A percentile compares a stretch with the other conserved stretches of the same genome.
Evolutionary conservation across 2,888 invertebrate genomes (phyloP).

Genomic region (Drosophila putrida): DNA sequence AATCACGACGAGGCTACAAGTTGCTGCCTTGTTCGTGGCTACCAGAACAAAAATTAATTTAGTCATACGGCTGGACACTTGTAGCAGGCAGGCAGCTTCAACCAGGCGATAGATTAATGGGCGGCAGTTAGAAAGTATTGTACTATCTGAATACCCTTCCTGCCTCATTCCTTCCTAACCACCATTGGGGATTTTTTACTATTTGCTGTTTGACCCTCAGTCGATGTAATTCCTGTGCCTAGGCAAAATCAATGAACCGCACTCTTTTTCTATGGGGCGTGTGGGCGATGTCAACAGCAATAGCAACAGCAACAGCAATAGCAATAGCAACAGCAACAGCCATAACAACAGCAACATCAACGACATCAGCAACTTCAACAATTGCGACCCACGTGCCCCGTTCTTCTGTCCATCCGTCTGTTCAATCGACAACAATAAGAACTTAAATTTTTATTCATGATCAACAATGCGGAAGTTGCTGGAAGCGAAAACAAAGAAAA

Average conservation of each 20-base stretch:
- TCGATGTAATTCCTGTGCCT: conserved; percentile 11
- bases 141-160: neutral
- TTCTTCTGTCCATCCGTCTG: neutral
- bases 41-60: conserved; percentile 79
- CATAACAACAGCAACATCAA: conserved; percentile 32
- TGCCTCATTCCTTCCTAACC: neutral
- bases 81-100: conserved; percentile 35
- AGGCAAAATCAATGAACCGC: conserved; percentile 70
- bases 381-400: conserved; percentile 69
- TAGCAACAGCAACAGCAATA: conserved; percentile 21
- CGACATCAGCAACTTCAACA: conserved; percentile 22
- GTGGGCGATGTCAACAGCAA: conserved; percentile 56
- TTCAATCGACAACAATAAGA: conserved; percentile 70
- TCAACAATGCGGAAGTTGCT: conserved; percentile 81
- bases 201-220: conserved; percentile 39
- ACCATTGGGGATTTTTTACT: conserved; percentile 32
- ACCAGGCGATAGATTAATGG: conserved; percentile 71
- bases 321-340: conserved; percentile 33
- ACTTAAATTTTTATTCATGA: conserved; percentile 81
- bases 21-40: conserved; percentile 72
- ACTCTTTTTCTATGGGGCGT: conserved; percentile 43
- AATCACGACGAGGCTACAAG: conserved; percentile 78
- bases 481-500: conserved; percentile 70
- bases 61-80: conserved; percentile 78
- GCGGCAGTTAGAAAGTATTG: conserved; percentile 74